Evolutionary conservation across 2,113 vertebrate species (phyloP).

Genomic region (Pao palembangensis): DNA sequence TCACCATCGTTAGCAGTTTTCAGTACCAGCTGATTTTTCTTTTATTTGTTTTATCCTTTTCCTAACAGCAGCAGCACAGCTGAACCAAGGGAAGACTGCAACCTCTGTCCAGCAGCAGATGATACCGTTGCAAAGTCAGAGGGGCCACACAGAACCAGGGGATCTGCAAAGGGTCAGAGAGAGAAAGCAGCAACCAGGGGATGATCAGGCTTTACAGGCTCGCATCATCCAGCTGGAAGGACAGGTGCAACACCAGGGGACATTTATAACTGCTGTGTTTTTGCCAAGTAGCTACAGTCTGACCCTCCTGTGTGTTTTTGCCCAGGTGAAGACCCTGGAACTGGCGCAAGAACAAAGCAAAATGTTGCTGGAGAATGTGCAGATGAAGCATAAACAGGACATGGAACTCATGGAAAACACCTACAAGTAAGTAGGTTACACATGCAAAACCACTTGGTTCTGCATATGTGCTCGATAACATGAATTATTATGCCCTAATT

Average conservation of each 20-base stretch:
- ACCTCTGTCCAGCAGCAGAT: constrained; percentile 70
- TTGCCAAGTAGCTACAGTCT: background rate
- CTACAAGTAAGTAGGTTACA: constrained; percentile 73
- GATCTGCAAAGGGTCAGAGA: constrained; percentile 41
- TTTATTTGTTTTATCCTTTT: constrained; percentile 3
- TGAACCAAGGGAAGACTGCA: constrained; percentile 33
- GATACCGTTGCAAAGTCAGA: constrained; percentile 59
- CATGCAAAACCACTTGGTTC: background rate
- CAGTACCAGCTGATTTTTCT: too few relatives aligned
- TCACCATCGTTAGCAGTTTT: too few relatives aligned
- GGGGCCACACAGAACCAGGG: constrained; percentile 43
- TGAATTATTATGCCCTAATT: constrained; percentile 2
- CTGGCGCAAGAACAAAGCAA: constrained; percentile 78
- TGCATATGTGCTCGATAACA: background rate
- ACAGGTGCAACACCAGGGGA: constrained; percentile 70
- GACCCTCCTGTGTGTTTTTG: constrained; percentile 1
- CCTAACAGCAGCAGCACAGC: constrained; percentile 37
- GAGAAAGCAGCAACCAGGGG: constrained; percentile 47
- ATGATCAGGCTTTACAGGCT: constrained; percentile 66
- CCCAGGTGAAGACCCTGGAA: constrained; percentile 79
- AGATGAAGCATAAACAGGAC: constrained; percentile 79
- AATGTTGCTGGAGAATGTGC: constrained; percentile 77
- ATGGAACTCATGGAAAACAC: constrained; percentile 78
- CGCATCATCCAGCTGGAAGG: constrained; percentile 76
- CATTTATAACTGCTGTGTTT: background rate